Evolutionary conservation across 1,140 invertebrate species (phyloP).

Genomic region (Andricus grossulariae): DNA sequence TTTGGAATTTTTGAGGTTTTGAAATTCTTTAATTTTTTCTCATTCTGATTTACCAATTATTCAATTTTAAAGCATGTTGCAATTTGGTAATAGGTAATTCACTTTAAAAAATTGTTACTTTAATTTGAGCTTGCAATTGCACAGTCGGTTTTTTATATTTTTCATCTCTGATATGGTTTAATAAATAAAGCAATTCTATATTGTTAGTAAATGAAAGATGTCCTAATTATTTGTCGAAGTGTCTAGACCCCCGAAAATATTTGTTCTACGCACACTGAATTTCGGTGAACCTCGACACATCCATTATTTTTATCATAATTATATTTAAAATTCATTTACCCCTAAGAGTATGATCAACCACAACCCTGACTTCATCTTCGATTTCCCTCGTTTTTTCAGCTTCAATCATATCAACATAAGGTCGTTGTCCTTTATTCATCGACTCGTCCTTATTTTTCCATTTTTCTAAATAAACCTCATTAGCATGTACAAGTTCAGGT

Average conservation of each 20-base stretch:
- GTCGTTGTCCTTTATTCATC: constrained; percentile 81
- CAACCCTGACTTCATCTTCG: constrained; percentile 87
- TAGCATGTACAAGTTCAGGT: constrained; percentile 72
- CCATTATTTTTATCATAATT: background rate
- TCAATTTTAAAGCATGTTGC: too few species aligned
- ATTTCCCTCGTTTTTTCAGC: constrained; percentile 89
- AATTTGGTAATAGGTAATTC: too few species aligned
- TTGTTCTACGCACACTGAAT: too few species aligned
- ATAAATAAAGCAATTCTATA: background rate
- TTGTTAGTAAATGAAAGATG: background rate
- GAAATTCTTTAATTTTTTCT: too few species aligned
- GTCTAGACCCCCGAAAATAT: too few species aligned
- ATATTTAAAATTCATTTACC: constrained; percentile 60
- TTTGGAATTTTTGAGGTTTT: too few species aligned
- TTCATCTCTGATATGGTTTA: background rate
- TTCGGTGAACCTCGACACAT: too few species aligned
- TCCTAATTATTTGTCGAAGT: background rate
- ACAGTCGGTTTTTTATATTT: background rate
- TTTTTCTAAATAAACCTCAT: constrained; percentile 79
- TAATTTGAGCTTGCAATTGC: background rate
- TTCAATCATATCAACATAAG: constrained; percentile 89
- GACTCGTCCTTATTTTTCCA: constrained; percentile 90
- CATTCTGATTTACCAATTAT: too few species aligned
- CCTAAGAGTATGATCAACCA: constrained; percentile 91
- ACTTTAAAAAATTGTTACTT: too few species aligned